These are phyloP conservation scores for Trachops cirrhosus DNA, from an alignment of 2,797 vertebrate species.

Conservation along the genomic window DNA sequence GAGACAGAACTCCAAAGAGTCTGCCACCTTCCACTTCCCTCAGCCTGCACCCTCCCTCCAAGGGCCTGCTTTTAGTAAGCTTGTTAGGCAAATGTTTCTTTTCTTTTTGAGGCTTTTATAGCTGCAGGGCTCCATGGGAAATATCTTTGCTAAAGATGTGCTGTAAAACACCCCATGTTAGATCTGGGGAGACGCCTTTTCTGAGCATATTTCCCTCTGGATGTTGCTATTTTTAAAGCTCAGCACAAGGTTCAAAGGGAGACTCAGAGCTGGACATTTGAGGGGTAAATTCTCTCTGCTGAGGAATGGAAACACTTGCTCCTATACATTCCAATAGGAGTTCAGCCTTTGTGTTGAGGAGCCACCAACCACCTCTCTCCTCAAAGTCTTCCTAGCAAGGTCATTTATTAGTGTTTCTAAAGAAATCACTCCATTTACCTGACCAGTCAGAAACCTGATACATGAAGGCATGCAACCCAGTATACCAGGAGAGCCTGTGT, in stretches of 20 bases:
- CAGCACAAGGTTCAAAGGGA: constrained; percentile 17
- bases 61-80: neutral
- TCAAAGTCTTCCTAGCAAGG: neutral
- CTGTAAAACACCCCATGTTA: neutral
- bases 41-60: neutral
- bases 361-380: neutral
- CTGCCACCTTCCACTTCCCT: no score
- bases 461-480: neutral
- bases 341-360: neutral
- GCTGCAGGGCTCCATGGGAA: neutral
- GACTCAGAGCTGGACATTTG: no score
- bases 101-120: neutral
- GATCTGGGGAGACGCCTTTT: neutral
- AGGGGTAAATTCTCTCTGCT: neutral
- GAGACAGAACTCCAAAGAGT: neutral
- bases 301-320: neutral
- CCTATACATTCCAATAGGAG: neutral
- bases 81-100: neutral
- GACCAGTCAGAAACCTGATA: neutral
- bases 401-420: neutral
- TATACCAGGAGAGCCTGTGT: neutral
- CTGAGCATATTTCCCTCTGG: neutral
- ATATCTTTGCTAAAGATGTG: neutral
- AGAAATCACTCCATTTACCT: neutral
- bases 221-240: constrained; percentile 48